Percentiles rank a stretch among this genome's conserved stretches.
Evolutionary conservation across 2,797 vertebrate species (phyloP).

Genomic region (Cossypha niveicapilla): DNA sequence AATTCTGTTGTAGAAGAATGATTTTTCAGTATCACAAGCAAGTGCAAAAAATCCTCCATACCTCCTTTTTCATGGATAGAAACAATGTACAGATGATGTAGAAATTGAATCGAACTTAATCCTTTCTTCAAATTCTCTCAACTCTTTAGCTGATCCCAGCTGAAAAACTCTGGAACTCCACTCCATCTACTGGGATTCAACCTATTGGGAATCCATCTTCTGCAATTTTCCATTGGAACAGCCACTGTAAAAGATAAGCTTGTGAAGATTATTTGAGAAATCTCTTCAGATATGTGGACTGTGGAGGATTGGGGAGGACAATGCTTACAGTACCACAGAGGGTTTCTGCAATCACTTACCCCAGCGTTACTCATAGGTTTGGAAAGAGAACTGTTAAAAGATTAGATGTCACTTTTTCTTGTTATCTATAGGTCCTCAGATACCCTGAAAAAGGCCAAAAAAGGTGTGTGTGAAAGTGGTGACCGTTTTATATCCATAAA

Average conservation of each 20-base stretch:
- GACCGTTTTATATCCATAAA: background rate
- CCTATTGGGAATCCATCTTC: background rate
- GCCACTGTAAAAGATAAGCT: background rate
- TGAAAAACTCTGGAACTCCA: background rate
- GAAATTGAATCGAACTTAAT: background rate
- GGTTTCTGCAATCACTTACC: background rate
- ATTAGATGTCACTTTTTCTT: background rate
- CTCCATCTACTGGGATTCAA: background rate
- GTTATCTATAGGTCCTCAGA: background rate
- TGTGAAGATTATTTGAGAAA: background rate
- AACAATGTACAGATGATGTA: background rate
- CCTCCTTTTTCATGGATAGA: background rate
- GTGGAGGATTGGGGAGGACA: background rate
- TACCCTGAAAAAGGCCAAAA: background rate
- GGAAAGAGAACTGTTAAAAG: background rate
- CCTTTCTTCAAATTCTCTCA: background rate
- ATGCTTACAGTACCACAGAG: background rate
- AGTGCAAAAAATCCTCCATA: background rate
- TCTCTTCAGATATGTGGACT: background rate
- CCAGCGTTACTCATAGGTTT: background rate
- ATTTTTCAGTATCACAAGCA: background rate
- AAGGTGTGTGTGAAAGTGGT: background rate
- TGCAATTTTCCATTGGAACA: background rate
- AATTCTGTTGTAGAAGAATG: background rate
- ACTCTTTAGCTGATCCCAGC: background rate